phyloP scores from a whole-genome alignment of 2,113 vertebrate genomes.

The Sphaerodactylus townsendi region DNA sequence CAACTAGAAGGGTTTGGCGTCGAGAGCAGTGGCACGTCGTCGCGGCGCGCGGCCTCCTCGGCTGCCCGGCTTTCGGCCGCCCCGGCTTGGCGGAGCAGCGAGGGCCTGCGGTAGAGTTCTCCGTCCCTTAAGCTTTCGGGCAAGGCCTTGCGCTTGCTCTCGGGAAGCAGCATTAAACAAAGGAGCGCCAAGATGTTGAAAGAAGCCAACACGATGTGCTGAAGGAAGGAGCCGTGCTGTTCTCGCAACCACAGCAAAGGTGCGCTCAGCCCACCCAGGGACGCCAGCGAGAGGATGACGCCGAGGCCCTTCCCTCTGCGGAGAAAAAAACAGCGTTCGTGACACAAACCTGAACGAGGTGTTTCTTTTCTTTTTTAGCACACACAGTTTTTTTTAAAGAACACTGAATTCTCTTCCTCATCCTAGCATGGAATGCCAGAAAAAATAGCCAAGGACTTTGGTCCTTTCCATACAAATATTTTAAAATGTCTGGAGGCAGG shows the following conservation, averaged over 20 bases:
- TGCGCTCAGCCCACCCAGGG: constrained; percentile 83
- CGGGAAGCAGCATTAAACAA: constrained; percentile 88
- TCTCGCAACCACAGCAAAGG: constrained; percentile 87
- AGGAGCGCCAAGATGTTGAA: constrained; percentile 87
- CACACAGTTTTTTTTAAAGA: neutral
- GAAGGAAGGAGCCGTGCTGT: constrained; percentile 89
- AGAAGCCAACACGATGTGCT: constrained; percentile 88
- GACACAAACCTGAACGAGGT: neutral
- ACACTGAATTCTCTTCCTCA: neutral
- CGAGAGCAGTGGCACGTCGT: constrained; percentile 87
- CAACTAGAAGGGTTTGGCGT: constrained; percentile 80
- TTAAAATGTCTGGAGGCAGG: too few relatives aligned
- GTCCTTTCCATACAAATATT: too few relatives aligned
- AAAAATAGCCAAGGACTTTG: too few relatives aligned
- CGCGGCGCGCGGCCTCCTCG: constrained; percentile 56
- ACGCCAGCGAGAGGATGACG: constrained; percentile 79
- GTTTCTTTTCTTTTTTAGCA: too few relatives aligned
- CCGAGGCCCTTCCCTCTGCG: constrained; percentile 82
- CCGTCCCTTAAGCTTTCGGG: constrained; percentile 86
- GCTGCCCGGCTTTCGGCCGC: constrained; percentile 42
- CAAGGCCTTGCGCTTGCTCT: constrained; percentile 89
- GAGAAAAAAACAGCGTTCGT: neutral
- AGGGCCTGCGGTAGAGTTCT: constrained; percentile 85
- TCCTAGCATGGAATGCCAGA: neutral
- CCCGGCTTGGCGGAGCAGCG: constrained; percentile 77